Percentiles rank a stretch among this genome's conserved stretches.
Conservation (phyloP, 1,140 invertebrate genomes). For the Wasmannia auropunctata region DNA sequence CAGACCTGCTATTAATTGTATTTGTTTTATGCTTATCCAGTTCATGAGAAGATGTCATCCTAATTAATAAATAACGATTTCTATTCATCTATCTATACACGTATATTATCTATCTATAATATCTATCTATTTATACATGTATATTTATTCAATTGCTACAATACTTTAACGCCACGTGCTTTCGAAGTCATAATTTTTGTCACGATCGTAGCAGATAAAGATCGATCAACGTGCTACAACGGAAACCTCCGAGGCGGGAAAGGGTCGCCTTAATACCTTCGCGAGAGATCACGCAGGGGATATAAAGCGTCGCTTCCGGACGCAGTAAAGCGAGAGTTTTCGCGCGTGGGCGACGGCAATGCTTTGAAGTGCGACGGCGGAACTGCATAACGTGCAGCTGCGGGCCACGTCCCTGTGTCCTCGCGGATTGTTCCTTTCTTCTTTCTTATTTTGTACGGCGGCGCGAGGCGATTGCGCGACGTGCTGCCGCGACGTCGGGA, state of each 20-base stretch:
- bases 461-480: neutral
- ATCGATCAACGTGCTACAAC: neutral
- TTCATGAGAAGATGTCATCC: too few species aligned
- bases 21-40: too few species aligned
- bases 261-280: slow-evolving; percentile 55
- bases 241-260: neutral
- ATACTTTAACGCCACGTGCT: neutral
- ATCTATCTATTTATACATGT: too few species aligned
- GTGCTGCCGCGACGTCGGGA: neutral
- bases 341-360: slow-evolving; percentile 53
- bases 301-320: slow-evolving; percentile 65
- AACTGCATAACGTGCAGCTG: slow-evolving; percentile 49
- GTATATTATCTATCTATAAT: too few species aligned
- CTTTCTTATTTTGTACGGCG: neutral
- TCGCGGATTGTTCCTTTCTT: slow-evolving; percentile 16
- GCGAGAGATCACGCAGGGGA: slow-evolving; percentile 41
- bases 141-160: neutral
- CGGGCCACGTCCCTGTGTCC: slow-evolving; percentile 2
- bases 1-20: too few species aligned
- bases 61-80: too few species aligned
- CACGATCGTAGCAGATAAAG: neutral
- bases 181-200: neutral
- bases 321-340: slow-evolving; percentile 55
- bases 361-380: slow-evolving; percentile 60
- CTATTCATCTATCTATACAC: too few species aligned